phyloP scores from a whole-genome alignment of 2,113 vertebrate species.

The Eolophus roseicapilla region DNA sequence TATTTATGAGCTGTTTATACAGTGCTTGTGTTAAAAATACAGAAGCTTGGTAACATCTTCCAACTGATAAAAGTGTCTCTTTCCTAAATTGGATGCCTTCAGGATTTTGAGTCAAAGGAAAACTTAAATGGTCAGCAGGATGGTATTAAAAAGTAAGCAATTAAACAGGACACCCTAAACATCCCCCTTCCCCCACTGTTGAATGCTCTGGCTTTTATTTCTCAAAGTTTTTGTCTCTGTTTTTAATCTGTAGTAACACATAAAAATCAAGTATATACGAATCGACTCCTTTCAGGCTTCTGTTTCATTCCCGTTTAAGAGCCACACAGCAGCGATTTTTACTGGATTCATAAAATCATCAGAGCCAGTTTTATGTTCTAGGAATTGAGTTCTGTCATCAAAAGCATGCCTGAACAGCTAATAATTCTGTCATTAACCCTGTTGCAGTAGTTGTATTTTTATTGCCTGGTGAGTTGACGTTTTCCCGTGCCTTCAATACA shows the following conservation, averaged over 20 bases:
- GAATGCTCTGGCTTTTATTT: neutral
- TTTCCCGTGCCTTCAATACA: neutral
- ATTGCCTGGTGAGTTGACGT: neutral
- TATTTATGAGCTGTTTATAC: neutral
- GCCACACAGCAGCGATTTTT: neutral
- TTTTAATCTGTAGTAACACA: neutral
- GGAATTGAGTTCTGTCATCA: neutral
- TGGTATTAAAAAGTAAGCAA: neutral
- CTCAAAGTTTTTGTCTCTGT: neutral
- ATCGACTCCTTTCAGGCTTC: neutral
- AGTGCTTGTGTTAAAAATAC: neutral
- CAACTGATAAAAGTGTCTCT: neutral
- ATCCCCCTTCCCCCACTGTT: accelerated
- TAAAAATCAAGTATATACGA: neutral
- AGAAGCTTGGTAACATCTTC: neutral
- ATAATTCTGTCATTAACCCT: neutral
- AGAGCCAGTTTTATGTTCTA: neutral
- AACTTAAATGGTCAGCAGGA: neutral
- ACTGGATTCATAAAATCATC: neutral
- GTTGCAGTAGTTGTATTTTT: neutral
- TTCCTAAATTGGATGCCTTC: neutral
- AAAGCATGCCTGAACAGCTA: neutral
- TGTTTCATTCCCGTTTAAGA: neutral
- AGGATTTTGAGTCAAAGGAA: neutral
- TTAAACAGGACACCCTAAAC: neutral